Base-by-base conservation (phyloP, 1,140 invertebrate genomes). In the Chionoecetes opilio region DNA sequence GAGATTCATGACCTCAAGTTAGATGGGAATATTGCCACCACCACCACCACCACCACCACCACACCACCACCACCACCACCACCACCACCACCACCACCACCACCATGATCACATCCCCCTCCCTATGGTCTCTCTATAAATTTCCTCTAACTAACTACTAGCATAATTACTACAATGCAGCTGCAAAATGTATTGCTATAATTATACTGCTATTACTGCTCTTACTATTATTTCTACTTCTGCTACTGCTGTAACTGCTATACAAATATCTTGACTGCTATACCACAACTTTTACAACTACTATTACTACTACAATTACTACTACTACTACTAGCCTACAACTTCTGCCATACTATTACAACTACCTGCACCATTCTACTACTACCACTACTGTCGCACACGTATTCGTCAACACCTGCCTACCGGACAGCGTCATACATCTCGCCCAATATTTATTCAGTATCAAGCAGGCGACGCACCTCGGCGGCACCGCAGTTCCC, bases 1-100 rank as follows among this genome's bases (percentile, higher is more conserved):
- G n/a, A n/a, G 63, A 75, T 75, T 75, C 63, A 75, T 75, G 63
- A 75, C 63, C 63, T n/a, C 63, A n/a, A 75, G 63, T 75, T 17
- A 75, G 63, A 75, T 75, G 21, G 63, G 63, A 75, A 75, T 75
- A 75, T 26, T n/a, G n/a, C n/a, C 63, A 75, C 63, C 26, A 21
- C 6, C 21, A 26, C 41, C 29, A 26, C 87, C 46, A 53, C 46
- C 46, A 38, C 46, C 26, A 29, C 32, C 46, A 32, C 14, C 63
- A 8, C 91, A 38, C 75, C 82, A 17, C 21, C 29, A 34, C 32
- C 17, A 2, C 38, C 14, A 82, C 29, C 32, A 26, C 75, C 5
- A 32, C 34, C 32, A 17, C n/a, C 34, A 9, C 5, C 17, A 34
- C 75, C 32, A 26, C 63, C 82, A 26, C 34, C 0, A 9, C 38